Conservation (phyloP, 2,113 vertebrate genomes). For the Catharus fuscescens region DNA sequence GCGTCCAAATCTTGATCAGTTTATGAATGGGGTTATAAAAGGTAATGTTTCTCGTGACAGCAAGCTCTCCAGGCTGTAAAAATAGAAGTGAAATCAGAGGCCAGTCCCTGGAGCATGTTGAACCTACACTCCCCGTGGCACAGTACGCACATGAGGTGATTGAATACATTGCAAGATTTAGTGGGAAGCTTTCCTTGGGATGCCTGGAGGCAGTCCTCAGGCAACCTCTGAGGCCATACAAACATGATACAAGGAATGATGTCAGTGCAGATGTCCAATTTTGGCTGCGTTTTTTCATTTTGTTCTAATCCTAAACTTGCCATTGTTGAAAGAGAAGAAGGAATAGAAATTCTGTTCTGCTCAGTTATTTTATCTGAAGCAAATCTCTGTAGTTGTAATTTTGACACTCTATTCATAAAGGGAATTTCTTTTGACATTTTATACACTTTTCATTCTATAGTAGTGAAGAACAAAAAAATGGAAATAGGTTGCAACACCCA, state of each 20-base stretch:
- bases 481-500: neutral
- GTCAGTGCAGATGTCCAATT: neutral
- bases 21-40: neutral
- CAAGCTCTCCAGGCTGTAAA: neutral
- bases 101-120: neutral
- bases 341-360: neutral
- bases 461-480: neutral
- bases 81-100: neutral
- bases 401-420: neutral
- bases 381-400: neutral
- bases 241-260: neutral
- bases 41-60: accelerated
- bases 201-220: neutral
- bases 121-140: accelerated
- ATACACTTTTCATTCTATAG: neutral
- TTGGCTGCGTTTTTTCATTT: neutral
- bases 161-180: neutral
- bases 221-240: neutral
- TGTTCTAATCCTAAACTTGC: neutral
- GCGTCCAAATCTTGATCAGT: neutral
- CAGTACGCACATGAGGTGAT: neutral
- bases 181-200: neutral
- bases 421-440: neutral
- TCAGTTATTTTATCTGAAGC: neutral
- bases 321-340: neutral